Base-by-base conservation (phyloP, 2,113 vertebrate species). In the Agelaius tricolor region DNA sequence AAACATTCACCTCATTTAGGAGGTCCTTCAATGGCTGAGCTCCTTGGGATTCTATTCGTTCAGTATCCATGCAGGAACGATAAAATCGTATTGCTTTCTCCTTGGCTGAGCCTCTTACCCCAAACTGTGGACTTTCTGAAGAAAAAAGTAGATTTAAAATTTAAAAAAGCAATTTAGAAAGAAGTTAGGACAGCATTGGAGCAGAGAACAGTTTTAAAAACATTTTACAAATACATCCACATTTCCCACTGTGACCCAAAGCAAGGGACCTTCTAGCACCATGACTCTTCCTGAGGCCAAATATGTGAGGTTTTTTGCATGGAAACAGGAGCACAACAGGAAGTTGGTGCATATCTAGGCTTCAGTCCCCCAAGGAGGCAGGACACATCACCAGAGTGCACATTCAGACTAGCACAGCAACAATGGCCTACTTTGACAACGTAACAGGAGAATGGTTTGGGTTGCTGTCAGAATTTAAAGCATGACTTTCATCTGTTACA, bases 41-140 rank as follows among this genome's bases (percentile, higher is more conserved):
- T 67, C 98, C 99, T 65, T 95, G 96, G 1, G 91, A 97, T 51
- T 99, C 98, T 93, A 98, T 98, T 68, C 55, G 95, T 67, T 80
- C 84, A 6, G 95, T 98, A 90, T 99, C 97, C 98, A 99, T 98
- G 91, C 99, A 99, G 84, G 98, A 98, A 22, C 7, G 95, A 94
- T 99, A 99, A 97, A 99, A 99, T 18, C 52, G 92, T 82, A 97
- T 97, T 59, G 98, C 98, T 95, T 99, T 99, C 91, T 98, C 97
- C 54, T 98, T 97, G 15, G 98, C 98, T 88, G 98, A 98, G 35
- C 86, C 92, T 80, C 41, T 84, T 74, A 22, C 44, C 84, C 91
- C 75, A 58, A 77, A n/a, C 7, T 39, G 66, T 78, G 82, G 10
- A 76, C 87, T 58, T 87, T 99, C 98, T 99, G 85, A 84, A 22